A percentile compares a stretch with the other conserved stretches of the same genome.
These are phyloP conservation scores for Piezodorus guildinii DNA, from an alignment of 1,140 invertebrate genomes.

Conservation along the genomic window DNA sequence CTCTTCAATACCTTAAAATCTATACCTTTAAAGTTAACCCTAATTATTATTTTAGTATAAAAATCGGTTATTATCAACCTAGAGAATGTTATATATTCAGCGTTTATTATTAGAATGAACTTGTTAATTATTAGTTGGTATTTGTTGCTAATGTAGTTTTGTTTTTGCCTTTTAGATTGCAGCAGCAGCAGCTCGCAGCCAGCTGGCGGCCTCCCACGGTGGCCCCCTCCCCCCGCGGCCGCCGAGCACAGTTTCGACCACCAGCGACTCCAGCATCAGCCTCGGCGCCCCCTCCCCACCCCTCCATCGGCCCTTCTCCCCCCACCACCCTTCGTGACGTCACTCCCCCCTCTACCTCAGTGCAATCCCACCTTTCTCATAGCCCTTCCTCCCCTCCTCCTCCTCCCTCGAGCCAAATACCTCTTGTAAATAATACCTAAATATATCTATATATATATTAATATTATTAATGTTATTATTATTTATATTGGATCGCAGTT, in stretches of 20 bases:
- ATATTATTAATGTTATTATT: too few relatives aligned
- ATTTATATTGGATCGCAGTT: too few relatives aligned
- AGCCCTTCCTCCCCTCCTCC: slow-evolving; percentile 25
- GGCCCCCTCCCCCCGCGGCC: slow-evolving; percentile 26
- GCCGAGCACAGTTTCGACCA: slow-evolving; percentile 28
- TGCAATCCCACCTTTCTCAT: slow-evolving; percentile 29
- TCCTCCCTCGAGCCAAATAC: not conserved
- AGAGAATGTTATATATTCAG: too few relatives aligned
- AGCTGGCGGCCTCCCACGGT: slow-evolving; percentile 29
- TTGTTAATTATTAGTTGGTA: too few relatives aligned
- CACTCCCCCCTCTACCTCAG: slow-evolving; percentile 20
- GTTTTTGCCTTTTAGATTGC: slow-evolving; percentile 29
- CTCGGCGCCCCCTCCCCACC: slow-evolving; percentile 32
- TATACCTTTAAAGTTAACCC: too few relatives aligned
- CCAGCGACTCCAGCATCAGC: slow-evolving; percentile 31
- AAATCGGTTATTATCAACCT: too few relatives aligned
- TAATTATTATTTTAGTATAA: too few relatives aligned
- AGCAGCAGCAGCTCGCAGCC: slow-evolving; percentile 32
- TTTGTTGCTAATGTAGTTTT: too few relatives aligned
- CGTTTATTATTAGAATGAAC: too few relatives aligned
- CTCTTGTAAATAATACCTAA: not conserved
- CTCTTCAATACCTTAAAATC: too few relatives aligned
- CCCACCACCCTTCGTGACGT: slow-evolving; percentile 21
- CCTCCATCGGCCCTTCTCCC: slow-evolving; percentile 19
- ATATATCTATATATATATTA: slow-evolving; percentile 16